Evolutionary conservation across 2,113 vertebrate species (phyloP).

Genomic region (Pseudois nayaur): DNA sequence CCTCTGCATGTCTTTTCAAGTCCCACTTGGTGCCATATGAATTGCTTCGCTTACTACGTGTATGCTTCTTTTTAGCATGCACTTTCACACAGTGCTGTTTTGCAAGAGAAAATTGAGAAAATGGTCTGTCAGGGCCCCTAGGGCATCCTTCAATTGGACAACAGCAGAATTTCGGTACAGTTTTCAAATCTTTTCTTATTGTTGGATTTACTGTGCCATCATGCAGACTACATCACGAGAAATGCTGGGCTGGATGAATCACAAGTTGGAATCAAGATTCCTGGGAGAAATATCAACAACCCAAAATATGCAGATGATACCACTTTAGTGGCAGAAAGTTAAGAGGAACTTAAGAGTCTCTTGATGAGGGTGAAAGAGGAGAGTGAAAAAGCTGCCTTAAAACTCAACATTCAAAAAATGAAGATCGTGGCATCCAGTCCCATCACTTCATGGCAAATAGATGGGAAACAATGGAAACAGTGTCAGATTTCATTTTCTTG

Average conservation of each 20-base stretch:
- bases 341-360: background rate
- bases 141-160: conserved; percentile 98
- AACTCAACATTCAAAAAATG: background rate
- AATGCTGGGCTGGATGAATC: background rate
- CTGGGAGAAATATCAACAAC: background rate
- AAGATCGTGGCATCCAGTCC: background rate
- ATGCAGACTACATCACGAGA: conserved; percentile 71
- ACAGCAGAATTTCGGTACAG: conserved; percentile 93
- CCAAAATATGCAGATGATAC: background rate
- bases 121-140: conserved; percentile 93
- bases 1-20: background rate
- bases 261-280: background rate
- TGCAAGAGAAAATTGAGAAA: conserved; percentile 95
- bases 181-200: conserved; percentile 93
- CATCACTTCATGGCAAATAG: background rate
- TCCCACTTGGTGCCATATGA: conserved; percentile 85
- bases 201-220: conserved; percentile 93
- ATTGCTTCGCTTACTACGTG: conserved; percentile 94
- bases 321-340: background rate
- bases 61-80: conserved; percentile 99
- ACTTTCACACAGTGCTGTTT: conserved; percentile 99
- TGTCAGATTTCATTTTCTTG: background rate
- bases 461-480: background rate
- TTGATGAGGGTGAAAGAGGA: background rate
- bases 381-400: background rate